Evolutionary conservation across 2,113 vertebrate species (phyloP).

Genomic region (Lipophrys pholis): DNA sequence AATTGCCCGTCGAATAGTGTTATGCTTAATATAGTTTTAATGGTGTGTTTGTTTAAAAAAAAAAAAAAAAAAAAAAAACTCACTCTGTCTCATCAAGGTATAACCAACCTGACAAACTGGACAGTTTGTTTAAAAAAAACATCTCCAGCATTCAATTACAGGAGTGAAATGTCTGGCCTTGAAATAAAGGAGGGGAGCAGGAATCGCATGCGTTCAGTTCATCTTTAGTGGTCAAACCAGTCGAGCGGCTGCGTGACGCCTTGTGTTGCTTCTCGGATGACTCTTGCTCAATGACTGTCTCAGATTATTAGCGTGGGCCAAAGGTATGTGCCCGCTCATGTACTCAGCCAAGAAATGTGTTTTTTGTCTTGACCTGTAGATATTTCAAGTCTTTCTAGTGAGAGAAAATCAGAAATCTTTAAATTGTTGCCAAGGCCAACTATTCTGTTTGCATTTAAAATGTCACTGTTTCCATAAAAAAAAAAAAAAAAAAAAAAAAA

Average conservation of each 20-base stretch:
- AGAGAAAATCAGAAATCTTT: neutral
- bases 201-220: neutral
- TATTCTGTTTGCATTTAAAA: too few species aligned
- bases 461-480: too few species aligned
- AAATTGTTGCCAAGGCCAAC: neutral
- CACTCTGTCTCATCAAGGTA: too few species aligned
- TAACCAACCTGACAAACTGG: too few species aligned
- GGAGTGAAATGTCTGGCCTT: too few species aligned
- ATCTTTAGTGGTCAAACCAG: slow-evolving; percentile 51
- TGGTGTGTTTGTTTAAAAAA: too few species aligned
- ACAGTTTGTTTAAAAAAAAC: too few species aligned
- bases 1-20: too few species aligned
- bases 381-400: neutral
- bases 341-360: slow-evolving; percentile 23
- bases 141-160: too few species aligned
- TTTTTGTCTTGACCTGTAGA: slow-evolving; percentile 4
- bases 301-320: neutral
- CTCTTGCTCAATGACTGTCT: neutral
- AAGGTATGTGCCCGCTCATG: slow-evolving; percentile 11
- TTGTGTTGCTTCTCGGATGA: neutral
- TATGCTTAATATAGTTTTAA: too few species aligned
- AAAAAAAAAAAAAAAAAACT: too few species aligned
- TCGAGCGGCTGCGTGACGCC: slow-evolving; percentile 2
- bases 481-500: too few species aligned
- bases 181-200: neutral